phyloP scores from a whole-genome alignment of 2,888 invertebrate species.

The Coecobrya sp. region DNA sequence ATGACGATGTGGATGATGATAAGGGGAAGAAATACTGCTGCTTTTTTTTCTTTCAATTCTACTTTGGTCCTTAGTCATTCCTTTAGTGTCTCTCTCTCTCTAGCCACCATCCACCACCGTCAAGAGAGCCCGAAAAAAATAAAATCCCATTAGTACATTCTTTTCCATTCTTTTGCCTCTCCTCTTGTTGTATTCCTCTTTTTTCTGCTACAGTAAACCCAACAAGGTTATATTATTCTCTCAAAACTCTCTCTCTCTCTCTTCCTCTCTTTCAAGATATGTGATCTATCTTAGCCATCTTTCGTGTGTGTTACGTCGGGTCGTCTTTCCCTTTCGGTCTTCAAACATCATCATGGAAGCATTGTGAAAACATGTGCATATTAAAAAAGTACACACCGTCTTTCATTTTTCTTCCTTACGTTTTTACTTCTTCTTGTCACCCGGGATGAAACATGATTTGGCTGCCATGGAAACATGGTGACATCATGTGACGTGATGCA shows the following conservation, averaged over 20 bases:
- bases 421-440: neutral
- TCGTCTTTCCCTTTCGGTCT: neutral
- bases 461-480: neutral
- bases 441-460: neutral
- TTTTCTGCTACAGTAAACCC: constrained; percentile 39
- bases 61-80: neutral
- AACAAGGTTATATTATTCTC: constrained; percentile 5
- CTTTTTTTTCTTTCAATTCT: neutral
- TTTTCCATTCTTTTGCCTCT: neutral
- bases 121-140: constrained; percentile 44
- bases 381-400: neutral
- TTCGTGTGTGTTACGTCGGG: neutral
- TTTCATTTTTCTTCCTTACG: neutral
- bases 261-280: neutral
- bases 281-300: constrained; percentile 46
- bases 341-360: neutral
- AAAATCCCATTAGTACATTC: constrained; percentile 49
- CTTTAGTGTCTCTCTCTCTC: constrained; percentile 16
- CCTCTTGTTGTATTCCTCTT: neutral
- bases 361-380: neutral
- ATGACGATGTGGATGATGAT: constrained; percentile 34
- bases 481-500: neutral
- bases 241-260: neutral
- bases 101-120: neutral
- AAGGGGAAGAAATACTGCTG: constrained; percentile 40